These are phyloP conservation scores for Rhea pennata DNA, from an alignment of 2,113 vertebrate genomes.

Conservation along the genomic window DNA sequence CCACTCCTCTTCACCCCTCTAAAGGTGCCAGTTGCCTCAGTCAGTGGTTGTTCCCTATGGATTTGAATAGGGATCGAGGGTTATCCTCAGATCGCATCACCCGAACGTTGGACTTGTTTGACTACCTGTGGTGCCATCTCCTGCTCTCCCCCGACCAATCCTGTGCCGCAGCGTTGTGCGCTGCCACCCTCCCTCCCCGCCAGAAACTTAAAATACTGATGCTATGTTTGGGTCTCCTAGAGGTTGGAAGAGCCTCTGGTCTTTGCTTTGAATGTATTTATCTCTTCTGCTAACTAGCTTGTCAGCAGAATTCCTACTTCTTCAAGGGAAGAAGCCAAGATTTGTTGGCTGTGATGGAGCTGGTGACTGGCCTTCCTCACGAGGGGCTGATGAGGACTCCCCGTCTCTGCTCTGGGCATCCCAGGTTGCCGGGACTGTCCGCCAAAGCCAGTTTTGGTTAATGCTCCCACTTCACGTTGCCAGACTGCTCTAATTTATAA, in stretches of 20 bases:
- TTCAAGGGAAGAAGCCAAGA: background rate
- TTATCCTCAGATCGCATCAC: rapidly evolving
- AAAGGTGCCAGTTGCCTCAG: background rate
- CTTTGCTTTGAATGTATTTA: background rate
- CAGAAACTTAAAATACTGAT: background rate
- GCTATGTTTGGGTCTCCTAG: rapidly evolving
- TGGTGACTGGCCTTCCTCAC: background rate
- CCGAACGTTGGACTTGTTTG: background rate
- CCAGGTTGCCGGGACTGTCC: too few relatives aligned
- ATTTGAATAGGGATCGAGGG: background rate
- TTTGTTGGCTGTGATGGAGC: background rate
- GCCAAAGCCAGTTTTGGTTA: background rate
- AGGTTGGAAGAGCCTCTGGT: rapidly evolving
- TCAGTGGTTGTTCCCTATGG: background rate
- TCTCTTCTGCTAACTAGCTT: background rate
- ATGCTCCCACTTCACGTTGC: background rate
- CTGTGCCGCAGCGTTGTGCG: background rate
- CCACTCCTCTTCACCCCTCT: too few relatives aligned
- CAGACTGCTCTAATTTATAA: background rate
- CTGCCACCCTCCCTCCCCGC: too few relatives aligned
- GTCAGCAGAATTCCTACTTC: background rate
- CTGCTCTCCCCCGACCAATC: rapidly evolving
- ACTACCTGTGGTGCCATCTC: too few relatives aligned
- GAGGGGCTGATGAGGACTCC: too few relatives aligned
- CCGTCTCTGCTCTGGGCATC: too few relatives aligned